Conservation (phyloP, 2,888 invertebrate species). For the Kuschelorhynchus macadamiae region DNA sequence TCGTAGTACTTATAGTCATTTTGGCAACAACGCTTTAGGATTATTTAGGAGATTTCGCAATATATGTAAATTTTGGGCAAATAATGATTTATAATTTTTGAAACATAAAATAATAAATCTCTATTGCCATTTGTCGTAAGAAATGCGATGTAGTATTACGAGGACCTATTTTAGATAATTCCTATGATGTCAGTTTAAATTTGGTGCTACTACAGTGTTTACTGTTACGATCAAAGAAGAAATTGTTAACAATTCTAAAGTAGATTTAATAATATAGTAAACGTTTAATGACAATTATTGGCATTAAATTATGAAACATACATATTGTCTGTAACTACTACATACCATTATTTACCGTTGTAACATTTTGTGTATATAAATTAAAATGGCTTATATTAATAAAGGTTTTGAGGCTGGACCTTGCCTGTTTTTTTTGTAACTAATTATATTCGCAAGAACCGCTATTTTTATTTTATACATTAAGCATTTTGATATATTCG, state of each 20-base stretch:
- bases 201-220: background rate
- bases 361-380: conserved; percentile 11
- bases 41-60: conserved; percentile 38
- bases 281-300: too few relatives aligned
- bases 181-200: background rate
- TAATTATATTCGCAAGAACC: too few relatives aligned
- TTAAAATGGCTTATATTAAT: conserved; percentile 32
- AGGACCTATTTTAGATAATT: background rate
- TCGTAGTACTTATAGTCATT: conserved; percentile 83
- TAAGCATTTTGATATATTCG: too few relatives aligned
- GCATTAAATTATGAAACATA: too few relatives aligned
- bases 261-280: too few relatives aligned
- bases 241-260: too few relatives aligned
- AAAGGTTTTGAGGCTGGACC: conserved; percentile 18
- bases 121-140: background rate
- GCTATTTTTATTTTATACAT: too few relatives aligned
- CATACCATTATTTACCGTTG: background rate
- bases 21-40: conserved; percentile 68
- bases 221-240: background rate
- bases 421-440: too few relatives aligned
- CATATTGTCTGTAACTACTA: background rate
- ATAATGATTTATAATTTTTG: conserved; percentile 17
- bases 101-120: conserved; percentile 14
- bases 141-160: too few relatives aligned
- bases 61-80: conserved; percentile 41